These are phyloP conservation scores for Pao palembangensis DNA, from an alignment of 2,113 vertebrate species.

Conservation along the genomic window DNA sequence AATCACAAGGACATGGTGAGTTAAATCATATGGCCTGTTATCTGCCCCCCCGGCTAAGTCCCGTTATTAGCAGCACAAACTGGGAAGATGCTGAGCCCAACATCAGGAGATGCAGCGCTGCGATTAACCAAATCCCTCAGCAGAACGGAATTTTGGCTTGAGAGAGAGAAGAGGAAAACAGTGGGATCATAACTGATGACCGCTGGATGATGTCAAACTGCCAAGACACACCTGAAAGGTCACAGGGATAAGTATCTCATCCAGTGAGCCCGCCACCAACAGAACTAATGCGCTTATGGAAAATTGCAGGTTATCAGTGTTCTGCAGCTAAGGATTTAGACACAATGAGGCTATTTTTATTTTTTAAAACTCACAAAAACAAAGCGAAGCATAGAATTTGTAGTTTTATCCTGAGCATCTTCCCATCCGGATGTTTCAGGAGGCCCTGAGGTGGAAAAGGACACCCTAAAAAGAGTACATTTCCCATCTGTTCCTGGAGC, in stretches of 20 bases:
- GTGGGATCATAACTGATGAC: conserved; percentile 21
- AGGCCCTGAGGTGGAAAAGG: too few species aligned
- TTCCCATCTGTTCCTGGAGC: too few species aligned
- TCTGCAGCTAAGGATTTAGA: conserved; percentile 11
- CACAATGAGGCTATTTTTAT: background rate
- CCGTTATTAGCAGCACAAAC: conserved; percentile 15
- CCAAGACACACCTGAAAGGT: conserved; percentile 25
- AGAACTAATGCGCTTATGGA: conserved; percentile 36
- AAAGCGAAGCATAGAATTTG: too few species aligned
- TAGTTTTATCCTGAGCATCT: too few species aligned
- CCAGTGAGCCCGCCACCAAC: conserved; percentile 14
- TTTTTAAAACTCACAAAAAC: background rate
- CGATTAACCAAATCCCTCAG: conserved; percentile 7
- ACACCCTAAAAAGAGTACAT: too few species aligned
- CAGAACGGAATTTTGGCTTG: conserved; percentile 13
- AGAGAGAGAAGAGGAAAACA: conserved; percentile 19
- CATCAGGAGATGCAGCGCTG: conserved; percentile 7
- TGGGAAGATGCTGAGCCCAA: conserved; percentile 26
- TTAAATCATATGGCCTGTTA: background rate
- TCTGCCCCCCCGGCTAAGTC: conserved; percentile 2
- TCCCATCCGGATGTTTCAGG: too few species aligned
- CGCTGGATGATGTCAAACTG: conserved; percentile 16
- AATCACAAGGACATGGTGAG: conserved; percentile 26
- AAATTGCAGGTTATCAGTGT: conserved; percentile 30
- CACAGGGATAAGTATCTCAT: conserved; percentile 30